Conservation (phyloP, 1,140 invertebrate genomes). For the Zaprionus kolodkinae region DNA sequence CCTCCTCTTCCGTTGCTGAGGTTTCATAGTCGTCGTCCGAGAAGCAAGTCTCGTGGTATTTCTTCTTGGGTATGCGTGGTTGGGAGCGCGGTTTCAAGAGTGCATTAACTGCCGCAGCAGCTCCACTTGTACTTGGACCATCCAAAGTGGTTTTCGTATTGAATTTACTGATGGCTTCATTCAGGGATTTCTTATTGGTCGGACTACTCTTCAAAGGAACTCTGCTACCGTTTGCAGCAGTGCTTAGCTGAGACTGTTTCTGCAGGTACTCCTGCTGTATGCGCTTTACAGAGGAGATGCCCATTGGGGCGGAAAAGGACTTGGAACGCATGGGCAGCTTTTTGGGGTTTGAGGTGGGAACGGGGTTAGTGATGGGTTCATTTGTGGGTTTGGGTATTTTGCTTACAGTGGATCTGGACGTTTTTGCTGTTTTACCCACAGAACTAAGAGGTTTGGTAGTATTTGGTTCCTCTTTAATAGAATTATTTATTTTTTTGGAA, state of each 20-base stretch:
- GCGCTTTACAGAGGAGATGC: conserved; percentile 85
- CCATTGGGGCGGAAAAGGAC: conserved; percentile 78
- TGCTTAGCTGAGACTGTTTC: conserved; percentile 74
- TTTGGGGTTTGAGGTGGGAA: conserved; percentile 40
- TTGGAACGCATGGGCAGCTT: conserved; percentile 74
- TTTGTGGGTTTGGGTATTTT: conserved; percentile 82
- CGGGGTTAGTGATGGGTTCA: conserved; percentile 43
- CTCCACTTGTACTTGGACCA: conserved; percentile 64
- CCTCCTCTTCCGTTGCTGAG: conserved; percentile 81
- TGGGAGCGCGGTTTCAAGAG: conserved; percentile 61
- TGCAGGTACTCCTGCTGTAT: conserved; percentile 86
- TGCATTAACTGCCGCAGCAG: conserved; percentile 51
- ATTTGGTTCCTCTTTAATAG: conserved; percentile 20
- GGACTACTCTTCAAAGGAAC: conserved; percentile 68
- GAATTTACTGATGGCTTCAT: conserved; percentile 74
- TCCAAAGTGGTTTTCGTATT: conserved; percentile 52
- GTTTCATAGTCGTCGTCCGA: conserved; percentile 86
- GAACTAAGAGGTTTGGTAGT: conserved; percentile 20
- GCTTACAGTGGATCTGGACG: conserved; percentile 55
- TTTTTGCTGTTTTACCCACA: conserved; percentile 30
- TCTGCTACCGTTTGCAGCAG: conserved; percentile 32
- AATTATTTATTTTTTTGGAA: conserved; percentile 21
- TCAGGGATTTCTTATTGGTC: conserved; percentile 69
- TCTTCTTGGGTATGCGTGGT: conserved; percentile 81
- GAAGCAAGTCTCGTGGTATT: conserved; percentile 86